Percentiles rank a stretch among this genome's conserved stretches.
phyloP scores from a whole-genome alignment of 2,888 invertebrate genomes.

The Druceiella hillmani region DNA sequence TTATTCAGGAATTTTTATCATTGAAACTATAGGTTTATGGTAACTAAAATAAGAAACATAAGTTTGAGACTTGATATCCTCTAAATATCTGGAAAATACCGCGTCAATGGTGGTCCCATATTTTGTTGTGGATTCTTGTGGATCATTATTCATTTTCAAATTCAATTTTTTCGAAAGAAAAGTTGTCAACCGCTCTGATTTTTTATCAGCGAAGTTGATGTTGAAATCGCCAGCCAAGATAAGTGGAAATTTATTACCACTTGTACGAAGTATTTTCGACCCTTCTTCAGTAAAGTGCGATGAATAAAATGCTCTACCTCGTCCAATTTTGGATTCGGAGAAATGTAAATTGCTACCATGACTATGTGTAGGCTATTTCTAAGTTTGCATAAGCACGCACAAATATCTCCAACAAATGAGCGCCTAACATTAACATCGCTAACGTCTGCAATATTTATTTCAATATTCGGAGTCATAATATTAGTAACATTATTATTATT shows the following conservation, averaged over 20 bases:
- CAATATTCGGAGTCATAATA: constrained; percentile 25
- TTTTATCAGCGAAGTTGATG: constrained; percentile 23
- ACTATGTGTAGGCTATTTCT: constrained; percentile 23
- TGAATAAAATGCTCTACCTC: constrained; percentile 26
- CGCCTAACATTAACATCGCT: constrained; percentile 22
- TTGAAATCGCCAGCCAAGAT: constrained; percentile 24
- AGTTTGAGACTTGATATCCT: too few species aligned
- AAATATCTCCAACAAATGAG: constrained; percentile 24
- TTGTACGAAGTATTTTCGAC: constrained; percentile 25
- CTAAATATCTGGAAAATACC: too few species aligned
- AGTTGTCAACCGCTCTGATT: constrained; percentile 16
- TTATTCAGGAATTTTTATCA: too few species aligned
- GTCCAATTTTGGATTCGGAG: constrained; percentile 25
- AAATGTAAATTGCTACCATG: constrained; percentile 25
- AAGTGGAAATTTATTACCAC: constrained; percentile 22
- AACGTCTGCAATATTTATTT: constrained; percentile 24
- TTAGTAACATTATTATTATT: constrained; percentile 21
- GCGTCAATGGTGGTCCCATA: too few species aligned
- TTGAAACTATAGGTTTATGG: too few species aligned
- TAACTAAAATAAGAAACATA: too few species aligned
- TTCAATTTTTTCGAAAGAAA: too few species aligned
- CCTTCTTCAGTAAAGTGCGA: constrained; percentile 24
- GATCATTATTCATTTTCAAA: too few species aligned
- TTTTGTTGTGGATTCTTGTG: too few species aligned
- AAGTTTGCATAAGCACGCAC: constrained; percentile 22